A percentile compares a stretch with the other conserved stretches of the same genome.
Evolutionary conservation across 2,113 vertebrate genomes (phyloP).

Genomic region (Oryzias woworae): DNA sequence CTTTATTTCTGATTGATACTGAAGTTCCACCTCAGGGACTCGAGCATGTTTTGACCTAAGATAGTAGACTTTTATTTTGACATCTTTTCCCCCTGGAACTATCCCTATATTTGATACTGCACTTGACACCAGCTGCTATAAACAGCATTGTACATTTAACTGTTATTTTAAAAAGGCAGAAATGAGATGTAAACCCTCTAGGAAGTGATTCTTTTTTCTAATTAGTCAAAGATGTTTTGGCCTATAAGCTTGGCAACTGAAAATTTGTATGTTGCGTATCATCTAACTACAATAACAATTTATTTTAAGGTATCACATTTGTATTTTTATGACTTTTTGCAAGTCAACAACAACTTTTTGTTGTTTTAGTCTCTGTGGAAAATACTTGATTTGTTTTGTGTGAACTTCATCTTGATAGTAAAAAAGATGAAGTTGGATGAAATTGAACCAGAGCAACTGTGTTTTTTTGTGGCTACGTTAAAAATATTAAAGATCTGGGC

Average conservation of each 20-base stretch:
- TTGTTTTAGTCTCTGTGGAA: no score
- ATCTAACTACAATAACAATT: slow-evolving; percentile 31
- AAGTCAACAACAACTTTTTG: slow-evolving; percentile 21
- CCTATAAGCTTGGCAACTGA: slow-evolving; percentile 45
- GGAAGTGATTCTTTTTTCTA: slow-evolving; percentile 50
- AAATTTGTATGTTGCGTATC: slow-evolving; percentile 38
- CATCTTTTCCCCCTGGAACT: slow-evolving; percentile 63
- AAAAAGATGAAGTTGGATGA: no score
- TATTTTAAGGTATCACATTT: slow-evolving; percentile 38
- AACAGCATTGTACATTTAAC: slow-evolving; percentile 50
- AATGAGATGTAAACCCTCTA: slow-evolving; percentile 66
- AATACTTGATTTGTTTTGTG: no score
- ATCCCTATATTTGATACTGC: slow-evolving; percentile 50
- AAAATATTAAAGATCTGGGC: not conserved
- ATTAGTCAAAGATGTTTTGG: slow-evolving; percentile 65
- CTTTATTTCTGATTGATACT: slow-evolving; percentile 68
- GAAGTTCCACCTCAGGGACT: slow-evolving; percentile 63
- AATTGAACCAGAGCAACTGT: not conserved
- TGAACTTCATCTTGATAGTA: no score
- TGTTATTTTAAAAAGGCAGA: slow-evolving; percentile 67
- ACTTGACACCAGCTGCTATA: slow-evolving; percentile 55
- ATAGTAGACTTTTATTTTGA: slow-evolving; percentile 73
- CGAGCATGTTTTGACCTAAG: slow-evolving; percentile 70
- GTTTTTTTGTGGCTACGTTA: not conserved
- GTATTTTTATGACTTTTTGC: slow-evolving; percentile 4